Base-by-base conservation (phyloP, 2,888 invertebrate genomes). In the Mechanitis mazaeus region DNA sequence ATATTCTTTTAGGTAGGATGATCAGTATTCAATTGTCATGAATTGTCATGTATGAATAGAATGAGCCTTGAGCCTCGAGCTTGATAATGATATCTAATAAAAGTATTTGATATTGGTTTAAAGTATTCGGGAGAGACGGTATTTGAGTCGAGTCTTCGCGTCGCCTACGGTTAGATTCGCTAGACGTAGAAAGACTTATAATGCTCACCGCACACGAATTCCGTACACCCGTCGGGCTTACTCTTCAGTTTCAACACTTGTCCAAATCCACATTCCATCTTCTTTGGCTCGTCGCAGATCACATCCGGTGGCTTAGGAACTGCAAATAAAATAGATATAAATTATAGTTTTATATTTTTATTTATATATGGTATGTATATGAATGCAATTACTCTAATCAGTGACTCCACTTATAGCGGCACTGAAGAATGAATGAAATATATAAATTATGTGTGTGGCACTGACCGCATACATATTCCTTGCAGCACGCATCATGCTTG, bases 181-280 rank as follows among this genome's bases (percentile, higher is more conserved):
- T 11, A 11, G 50, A 38, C 28, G 38, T 45, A 53, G 45, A 54
- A 45, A 7, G 42, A 31, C 1, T 45, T 33, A 47, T 47, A n/a
- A 46, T n/a, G 73, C 90, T 80, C 77, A 94, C 94, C 93, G 74
- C 96, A 96, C 65, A 94, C 91, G 68, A 93, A 95, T 70, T 94
- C 92, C 45, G 92, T 92, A 80, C 96, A 96, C 4, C 93, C 94
- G 70, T 93, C 91, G 0, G 91, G 66, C 42, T 91, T 92, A 0
- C 87, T 92, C 70, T 93, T 92, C 63, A 93, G 84, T 75, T 95
- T 95, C 70, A 93, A 90, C 6, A 92, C 90, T 81, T 96, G 96
- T 9, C 93, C 94, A 58, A 86, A 91, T 0, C 94, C 94, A 72
- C 96, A 96, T 3, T 91, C 84, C 54, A 95, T 92, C 77, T 93